Evolutionary conservation across 2,113 vertebrate species (phyloP).

Genomic region (Monarcha castaneiventris): DNA sequence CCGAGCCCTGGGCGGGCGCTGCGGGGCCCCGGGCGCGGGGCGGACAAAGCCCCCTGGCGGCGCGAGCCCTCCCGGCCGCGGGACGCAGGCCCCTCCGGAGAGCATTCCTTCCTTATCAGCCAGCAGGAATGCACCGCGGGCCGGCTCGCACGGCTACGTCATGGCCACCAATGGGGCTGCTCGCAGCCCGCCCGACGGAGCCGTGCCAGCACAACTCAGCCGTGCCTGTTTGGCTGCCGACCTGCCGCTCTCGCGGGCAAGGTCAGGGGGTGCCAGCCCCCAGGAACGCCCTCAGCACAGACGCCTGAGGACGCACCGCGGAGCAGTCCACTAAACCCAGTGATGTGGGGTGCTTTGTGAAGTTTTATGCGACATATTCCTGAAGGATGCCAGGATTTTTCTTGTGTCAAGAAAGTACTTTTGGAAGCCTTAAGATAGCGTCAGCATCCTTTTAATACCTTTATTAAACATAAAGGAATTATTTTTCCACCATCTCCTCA

Average conservation of each 20-base stretch:
- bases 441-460: background rate
- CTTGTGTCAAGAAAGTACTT: background rate
- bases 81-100: background rate
- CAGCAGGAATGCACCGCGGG: background rate
- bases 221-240: rapidly evolving
- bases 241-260: background rate
- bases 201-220: rapidly evolving
- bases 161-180: rapidly evolving
- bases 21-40: background rate
- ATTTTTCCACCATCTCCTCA: background rate
- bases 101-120: background rate
- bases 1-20: background rate
- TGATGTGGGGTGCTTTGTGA: rapidly evolving
- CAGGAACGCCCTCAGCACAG: rapidly evolving
- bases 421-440: background rate
- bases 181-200: rapidly evolving
- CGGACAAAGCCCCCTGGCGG: conserved; percentile 1
- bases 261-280: background rate
- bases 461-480: background rate
- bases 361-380: background rate
- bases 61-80: background rate
- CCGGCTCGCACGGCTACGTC: background rate
- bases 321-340: rapidly evolving
- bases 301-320: rapidly evolving
- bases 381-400: background rate